Evolutionary conservation across 2,113 vertebrate species (phyloP).

Genomic region (Glaucomys volans): DNA sequence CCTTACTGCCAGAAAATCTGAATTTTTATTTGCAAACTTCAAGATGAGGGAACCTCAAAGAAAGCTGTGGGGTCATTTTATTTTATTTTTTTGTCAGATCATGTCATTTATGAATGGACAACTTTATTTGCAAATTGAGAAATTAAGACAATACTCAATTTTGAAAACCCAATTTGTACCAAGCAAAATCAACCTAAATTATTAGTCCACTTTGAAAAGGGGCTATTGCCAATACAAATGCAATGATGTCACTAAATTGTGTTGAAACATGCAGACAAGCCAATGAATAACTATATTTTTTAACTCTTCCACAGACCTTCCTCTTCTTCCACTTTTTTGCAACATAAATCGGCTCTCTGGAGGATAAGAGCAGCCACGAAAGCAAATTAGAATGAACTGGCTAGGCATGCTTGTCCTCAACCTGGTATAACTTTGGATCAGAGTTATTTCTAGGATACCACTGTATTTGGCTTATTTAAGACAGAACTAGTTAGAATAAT

Average conservation of each 20-base stretch:
- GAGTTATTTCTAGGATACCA: background rate
- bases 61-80: background rate
- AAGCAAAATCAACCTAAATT: conserved; percentile 30
- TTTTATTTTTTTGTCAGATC: background rate
- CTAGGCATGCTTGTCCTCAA: background rate
- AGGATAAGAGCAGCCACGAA: background rate
- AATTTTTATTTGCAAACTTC: conserved; percentile 44
- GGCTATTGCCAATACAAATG: background rate
- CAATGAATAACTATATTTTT: background rate
- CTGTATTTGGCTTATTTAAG: conserved; percentile 36
- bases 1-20: conserved; percentile 1
- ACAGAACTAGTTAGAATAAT: background rate
- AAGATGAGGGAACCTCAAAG: background rate
- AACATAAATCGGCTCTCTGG: background rate
- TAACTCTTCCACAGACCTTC: background rate
- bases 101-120: background rate
- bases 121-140: conserved; percentile 45
- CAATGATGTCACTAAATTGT: background rate
- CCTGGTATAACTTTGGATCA: background rate
- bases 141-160: background rate
- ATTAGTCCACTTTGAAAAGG: background rate
- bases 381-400: background rate
- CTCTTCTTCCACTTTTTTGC: background rate
- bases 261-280: background rate
- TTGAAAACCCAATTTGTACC: background rate